phyloP scores from a whole-genome alignment of 2,797 vertebrate genomes.

The Erpetoichthys calabaricus region DNA sequence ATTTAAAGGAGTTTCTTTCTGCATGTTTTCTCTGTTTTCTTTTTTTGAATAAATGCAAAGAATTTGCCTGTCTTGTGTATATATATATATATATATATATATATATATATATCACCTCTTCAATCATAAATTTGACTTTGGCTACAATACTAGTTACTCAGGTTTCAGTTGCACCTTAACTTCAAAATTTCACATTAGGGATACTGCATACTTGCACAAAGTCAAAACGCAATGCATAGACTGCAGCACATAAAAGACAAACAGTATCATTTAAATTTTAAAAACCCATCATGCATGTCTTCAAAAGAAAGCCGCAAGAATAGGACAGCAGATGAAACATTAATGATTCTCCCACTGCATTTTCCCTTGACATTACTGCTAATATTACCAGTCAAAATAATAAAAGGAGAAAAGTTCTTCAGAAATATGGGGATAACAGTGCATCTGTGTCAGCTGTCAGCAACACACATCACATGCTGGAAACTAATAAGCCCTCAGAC shows the following conservation, averaged over 20 bases:
- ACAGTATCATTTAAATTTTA: neutral
- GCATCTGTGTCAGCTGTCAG: neutral
- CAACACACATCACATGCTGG: neutral
- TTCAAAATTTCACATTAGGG: neutral
- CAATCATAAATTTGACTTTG: too few relatives aligned
- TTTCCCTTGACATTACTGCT: neutral
- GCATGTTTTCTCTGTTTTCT: too few relatives aligned
- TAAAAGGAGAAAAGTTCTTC: neutral
- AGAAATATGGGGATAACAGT: neutral
- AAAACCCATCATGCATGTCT: neutral
- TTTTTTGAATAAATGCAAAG: too few relatives aligned
- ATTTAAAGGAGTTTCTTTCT: too few relatives aligned
- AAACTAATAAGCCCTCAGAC: constrained; percentile 1
- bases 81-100: too few relatives aligned
- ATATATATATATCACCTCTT: too few relatives aligned
- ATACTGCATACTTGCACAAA: neutral
- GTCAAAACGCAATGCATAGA: neutral
- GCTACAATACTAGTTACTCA: neutral
- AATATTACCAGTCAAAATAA: neutral
- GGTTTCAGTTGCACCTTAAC: neutral
- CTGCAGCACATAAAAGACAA: neutral
- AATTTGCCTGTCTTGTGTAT: too few relatives aligned
- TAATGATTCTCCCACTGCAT: neutral
- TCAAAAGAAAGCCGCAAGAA: neutral
- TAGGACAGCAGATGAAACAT: neutral